These are phyloP conservation scores for Podarcis raffonei DNA, from an alignment of 2,113 vertebrate genomes.

Conservation along the genomic window DNA sequence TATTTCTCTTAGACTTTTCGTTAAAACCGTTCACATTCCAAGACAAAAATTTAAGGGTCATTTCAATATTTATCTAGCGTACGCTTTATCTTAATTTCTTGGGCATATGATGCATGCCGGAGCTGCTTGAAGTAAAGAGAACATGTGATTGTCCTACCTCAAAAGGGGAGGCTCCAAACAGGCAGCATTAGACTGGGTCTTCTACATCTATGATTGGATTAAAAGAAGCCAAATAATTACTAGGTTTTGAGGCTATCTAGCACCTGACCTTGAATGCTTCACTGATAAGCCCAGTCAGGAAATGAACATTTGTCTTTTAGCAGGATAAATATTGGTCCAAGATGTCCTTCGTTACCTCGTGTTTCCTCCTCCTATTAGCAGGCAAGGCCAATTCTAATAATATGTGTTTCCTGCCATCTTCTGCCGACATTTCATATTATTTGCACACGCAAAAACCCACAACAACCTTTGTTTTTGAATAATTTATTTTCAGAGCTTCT, in stretches of 20 bases:
- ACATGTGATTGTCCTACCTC: neutral
- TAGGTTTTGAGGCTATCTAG: neutral
- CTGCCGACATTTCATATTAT: neutral
- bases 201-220: neutral
- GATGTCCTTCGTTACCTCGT: neutral
- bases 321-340: neutral
- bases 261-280: neutral
- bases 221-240: too few species aligned
- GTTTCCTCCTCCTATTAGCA: neutral
- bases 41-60: too few species aligned
- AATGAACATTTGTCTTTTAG: neutral
- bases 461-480: constrained; percentile 13
- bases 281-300: neutral
- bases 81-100: too few species aligned
- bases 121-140: too few species aligned
- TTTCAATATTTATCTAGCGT: too few species aligned
- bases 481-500: neutral
- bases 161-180: neutral
- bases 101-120: too few species aligned
- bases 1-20: too few species aligned
- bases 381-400: neutral
- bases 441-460: neutral
- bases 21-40: too few species aligned
- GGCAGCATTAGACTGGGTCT: neutral
- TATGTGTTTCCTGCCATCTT: neutral